These are phyloP conservation scores for Hystrix cristata DNA, from an alignment of 2,113 vertebrate species.

Conservation along the genomic window DNA sequence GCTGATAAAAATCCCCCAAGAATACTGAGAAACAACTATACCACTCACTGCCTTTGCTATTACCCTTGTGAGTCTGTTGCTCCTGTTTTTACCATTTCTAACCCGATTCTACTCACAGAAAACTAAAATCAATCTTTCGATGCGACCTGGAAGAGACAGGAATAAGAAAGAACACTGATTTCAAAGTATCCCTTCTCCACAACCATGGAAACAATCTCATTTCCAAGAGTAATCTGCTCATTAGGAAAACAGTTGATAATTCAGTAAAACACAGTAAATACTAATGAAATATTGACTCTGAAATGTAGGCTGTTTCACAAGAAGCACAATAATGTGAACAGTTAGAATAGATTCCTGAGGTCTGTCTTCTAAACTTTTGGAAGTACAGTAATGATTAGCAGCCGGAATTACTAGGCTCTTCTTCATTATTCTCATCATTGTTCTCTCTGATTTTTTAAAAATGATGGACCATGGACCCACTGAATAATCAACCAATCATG, in stretches of 20 bases:
- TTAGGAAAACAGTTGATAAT: not conserved
- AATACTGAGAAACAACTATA: no score
- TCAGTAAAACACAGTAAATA: slow-evolving; percentile 9
- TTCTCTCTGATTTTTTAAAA: not conserved
- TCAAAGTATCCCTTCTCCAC: not conserved
- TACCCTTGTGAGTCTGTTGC: not conserved
- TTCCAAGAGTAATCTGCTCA: not conserved
- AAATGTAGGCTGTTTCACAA: not conserved
- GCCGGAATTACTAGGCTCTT: not conserved
- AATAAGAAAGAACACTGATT: not conserved
- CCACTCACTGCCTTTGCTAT: no score
- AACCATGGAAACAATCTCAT: not conserved
- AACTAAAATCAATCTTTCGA: not conserved
- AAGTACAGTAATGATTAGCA: not conserved
- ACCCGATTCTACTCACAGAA: not conserved
- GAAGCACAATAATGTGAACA: not conserved
- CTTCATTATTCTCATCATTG: not conserved
- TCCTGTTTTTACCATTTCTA: not conserved
- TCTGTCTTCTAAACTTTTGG: not conserved
- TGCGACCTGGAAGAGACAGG: not conserved
- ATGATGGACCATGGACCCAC: not conserved
- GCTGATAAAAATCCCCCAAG: not conserved
- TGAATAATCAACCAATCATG: not conserved
- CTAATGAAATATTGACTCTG: not conserved
- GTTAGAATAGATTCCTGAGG: not conserved